phyloP scores from a whole-genome alignment of 2,113 vertebrate genomes.

The Brienomyrus brachyistius region DNA sequence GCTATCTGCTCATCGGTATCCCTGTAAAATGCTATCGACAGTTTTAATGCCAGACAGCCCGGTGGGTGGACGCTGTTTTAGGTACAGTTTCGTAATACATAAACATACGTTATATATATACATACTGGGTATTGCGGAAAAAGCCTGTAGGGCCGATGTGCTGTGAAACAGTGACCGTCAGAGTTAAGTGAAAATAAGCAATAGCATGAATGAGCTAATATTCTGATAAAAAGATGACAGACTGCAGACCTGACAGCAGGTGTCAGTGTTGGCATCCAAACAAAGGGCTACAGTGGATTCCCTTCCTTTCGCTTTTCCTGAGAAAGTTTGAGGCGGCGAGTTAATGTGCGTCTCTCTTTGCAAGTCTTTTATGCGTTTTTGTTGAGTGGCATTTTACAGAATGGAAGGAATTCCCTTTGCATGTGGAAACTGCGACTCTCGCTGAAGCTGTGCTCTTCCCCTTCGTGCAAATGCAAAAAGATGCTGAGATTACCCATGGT shows the following conservation, averaged over 20 bases:
- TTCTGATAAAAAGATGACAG: background rate
- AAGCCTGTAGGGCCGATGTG: background rate
- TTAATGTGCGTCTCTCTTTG: background rate
- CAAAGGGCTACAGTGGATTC: background rate
- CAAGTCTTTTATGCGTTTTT: background rate
- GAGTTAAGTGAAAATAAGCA: background rate
- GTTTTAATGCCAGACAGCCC: background rate
- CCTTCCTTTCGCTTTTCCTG: background rate
- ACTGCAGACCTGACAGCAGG: background rate
- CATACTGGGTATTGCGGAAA: background rate
- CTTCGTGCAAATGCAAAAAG: background rate
- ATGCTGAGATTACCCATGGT: background rate
- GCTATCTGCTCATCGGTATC: background rate
- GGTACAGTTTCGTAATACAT: background rate
- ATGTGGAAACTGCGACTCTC: background rate
- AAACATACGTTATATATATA: too few relatives aligned
- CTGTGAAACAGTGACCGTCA: background rate
- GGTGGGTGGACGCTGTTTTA: background rate
- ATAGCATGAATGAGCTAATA: background rate
- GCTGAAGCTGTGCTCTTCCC: background rate
- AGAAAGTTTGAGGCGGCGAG: background rate
- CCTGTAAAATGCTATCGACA: background rate
- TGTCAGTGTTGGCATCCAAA: background rate
- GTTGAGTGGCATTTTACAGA: background rate
- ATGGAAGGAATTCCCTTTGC: background rate